Evolutionary conservation across 2,113 vertebrate genomes (phyloP), one percentile per base, ranked within the genome.

Genomic region (Odontophorus gujanensis): DNA sequence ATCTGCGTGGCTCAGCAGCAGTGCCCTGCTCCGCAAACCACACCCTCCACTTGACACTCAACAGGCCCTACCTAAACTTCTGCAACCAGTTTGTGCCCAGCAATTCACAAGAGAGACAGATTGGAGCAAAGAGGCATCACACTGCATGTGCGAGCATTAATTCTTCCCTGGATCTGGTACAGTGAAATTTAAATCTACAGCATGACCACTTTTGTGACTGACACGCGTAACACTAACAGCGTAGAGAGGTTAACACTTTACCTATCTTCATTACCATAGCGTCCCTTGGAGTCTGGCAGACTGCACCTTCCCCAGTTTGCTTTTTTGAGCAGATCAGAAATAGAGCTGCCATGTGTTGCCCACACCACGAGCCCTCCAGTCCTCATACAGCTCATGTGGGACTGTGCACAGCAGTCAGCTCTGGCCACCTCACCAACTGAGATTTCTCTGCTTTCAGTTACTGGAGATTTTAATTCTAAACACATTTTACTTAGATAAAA

Each of bases 401-500:
- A 66, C 76, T 71, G 59, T 4, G 43, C 6, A 11, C 36, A 87
- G 0, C 61, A 77, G 85, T 9, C 40, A 74, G 21, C 30, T 51
- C 62, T 51, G 47, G 79, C 14, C 36, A 53, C 20, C 10, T 73
- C 43, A 82, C 26, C 55, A 71, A n/a, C 4, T 45, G 48, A 79
- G 62, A 73, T 24, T 11, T 21, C 67, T 85, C 84, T 45, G 48
- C 30, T 89, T 82, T 72, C 63, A 80, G 66, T 55, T 89, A 79
- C 11, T 0, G 0, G 3, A 15, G 69, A 30, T 59, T 92, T 81
- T 21, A 74, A 24, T 26, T 28, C 74, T 81, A 75, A 67, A 11
- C 24, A 67, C 10, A 75, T 86, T 81, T 81, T 57, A 87, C 50
- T 77, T 76, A 40, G 83, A 76, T 87, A 87, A 87, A 92, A 93